Percentiles rank a stretch among this genome's conserved stretches.
These are phyloP conservation scores for Melanostoma scalare DNA, from an alignment of 2,888 invertebrate species.

Conservation along the genomic window DNA sequence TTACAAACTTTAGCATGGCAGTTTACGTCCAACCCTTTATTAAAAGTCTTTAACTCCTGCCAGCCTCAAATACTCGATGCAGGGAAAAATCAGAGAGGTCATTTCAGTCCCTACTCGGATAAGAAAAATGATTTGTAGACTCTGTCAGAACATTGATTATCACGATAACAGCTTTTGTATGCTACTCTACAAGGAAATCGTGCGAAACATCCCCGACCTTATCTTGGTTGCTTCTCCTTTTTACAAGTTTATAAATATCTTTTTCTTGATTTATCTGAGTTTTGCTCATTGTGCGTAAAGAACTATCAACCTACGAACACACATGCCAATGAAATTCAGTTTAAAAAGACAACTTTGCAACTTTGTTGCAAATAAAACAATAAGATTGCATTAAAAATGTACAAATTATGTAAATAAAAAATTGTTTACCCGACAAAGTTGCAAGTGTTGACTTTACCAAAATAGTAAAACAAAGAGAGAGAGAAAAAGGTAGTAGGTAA, in stretches of 20 bases:
- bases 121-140: no score
- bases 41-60: no score
- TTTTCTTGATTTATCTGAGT: background rate
- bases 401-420: background rate
- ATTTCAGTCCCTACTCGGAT: no score
- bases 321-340: constrained; percentile 12
- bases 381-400: background rate
- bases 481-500: background rate
- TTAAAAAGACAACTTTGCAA: constrained; percentile 15
- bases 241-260: background rate
- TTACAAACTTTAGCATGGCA: no score
- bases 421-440: background rate
- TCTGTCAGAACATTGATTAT: no score
- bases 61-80: no score
- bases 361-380: constrained; percentile 21
- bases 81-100: no score
- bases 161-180: no score
- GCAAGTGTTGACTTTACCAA: background rate
- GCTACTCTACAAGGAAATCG: no score
- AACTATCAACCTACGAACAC: constrained; percentile 10
- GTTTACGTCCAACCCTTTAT: no score
- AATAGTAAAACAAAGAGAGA: background rate
- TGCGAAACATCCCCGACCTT: no score
- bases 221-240: background rate
- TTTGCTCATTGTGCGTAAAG: constrained; percentile 16